These are phyloP conservation scores for Augochlorella aurata DNA, from an alignment of 2,888 invertebrate species.

Conservation along the genomic window DNA sequence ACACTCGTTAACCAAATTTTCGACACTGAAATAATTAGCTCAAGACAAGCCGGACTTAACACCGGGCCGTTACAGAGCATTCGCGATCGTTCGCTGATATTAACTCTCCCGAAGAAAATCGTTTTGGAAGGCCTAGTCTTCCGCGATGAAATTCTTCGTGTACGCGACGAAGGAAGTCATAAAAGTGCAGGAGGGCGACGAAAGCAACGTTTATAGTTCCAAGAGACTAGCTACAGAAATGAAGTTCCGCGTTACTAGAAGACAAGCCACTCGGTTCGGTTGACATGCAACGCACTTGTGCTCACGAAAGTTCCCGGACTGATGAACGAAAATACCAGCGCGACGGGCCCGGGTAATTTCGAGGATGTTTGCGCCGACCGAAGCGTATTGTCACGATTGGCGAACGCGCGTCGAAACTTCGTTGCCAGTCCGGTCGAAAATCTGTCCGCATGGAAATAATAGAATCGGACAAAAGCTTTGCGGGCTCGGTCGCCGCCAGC, in stretches of 20 bases:
- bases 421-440: background rate
- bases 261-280: background rate
- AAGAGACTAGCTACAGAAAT: slow-evolving; percentile 28
- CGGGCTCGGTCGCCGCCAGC: background rate
- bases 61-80: background rate
- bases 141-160: slow-evolving; percentile 16
- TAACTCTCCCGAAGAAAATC: background rate
- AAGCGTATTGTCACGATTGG: slow-evolving; percentile 9
- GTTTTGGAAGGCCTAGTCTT: background rate
- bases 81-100: slow-evolving; percentile 22
- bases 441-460: slow-evolving; percentile 10
- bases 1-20: slow-evolving; percentile 40
- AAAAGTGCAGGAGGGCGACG: background rate
- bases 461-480: slow-evolving; percentile 21
- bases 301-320: background rate
- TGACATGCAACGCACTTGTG: background rate
- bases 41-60: background rate
- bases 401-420: background rate
- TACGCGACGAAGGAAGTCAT: slow-evolving; percentile 9
- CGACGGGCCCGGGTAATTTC: background rate
- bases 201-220: slow-evolving; percentile 34
- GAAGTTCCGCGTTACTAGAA: slow-evolving; percentile 24
- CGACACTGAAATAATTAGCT: slow-evolving; percentile 45
- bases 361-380: background rate
- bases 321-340: slow-evolving; percentile 3